A percentile compares a stretch with the other conserved stretches of the same genome.
Conservation (phyloP, 2,797 vertebrate genomes). For the Oryzias dopingdopingensis region DNA sequence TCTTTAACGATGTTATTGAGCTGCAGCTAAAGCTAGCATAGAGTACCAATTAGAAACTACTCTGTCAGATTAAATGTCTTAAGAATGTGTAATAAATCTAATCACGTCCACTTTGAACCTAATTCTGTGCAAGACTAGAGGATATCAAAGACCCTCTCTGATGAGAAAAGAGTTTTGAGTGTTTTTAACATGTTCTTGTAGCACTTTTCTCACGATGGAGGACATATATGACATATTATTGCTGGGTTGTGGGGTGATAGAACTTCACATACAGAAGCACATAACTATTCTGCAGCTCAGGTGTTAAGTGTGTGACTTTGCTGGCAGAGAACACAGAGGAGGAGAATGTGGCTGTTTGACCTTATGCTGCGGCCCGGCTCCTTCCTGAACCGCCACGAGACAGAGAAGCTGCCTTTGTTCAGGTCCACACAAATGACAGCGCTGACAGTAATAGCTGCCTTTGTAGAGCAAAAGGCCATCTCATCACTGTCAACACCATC, state of each 20-base stretch:
- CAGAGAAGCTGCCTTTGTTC: slow-evolving; percentile 41
- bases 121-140: not conserved
- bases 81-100: slow-evolving; percentile 6
- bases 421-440: slow-evolving; percentile 39
- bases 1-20: not conserved
- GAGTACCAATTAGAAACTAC: slow-evolving; percentile 14
- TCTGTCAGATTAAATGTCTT: slow-evolving; percentile 23
- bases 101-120: slow-evolving; percentile 1
- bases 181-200: no score
- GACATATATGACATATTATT: no score
- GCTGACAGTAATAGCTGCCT: slow-evolving; percentile 48
- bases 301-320: slow-evolving; percentile 7
- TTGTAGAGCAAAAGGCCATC: slow-evolving; percentile 51
- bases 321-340: slow-evolving; percentile 20
- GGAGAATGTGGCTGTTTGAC: slow-evolving; percentile 40
- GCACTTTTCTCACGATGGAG: no score
- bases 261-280: not conserved
- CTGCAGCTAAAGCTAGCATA: slow-evolving; percentile 25
- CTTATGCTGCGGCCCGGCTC: slow-evolving; percentile 25
- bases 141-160: not conserved
- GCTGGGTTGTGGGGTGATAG: not conserved
- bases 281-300: slow-evolving; percentile 7
- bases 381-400: slow-evolving; percentile 10
- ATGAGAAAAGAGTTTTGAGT: no score
- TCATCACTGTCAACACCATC: slow-evolving; percentile 51